Base-by-base conservation (phyloP, 2,113 vertebrate genomes). In the Phoenicopterus ruber region DNA sequence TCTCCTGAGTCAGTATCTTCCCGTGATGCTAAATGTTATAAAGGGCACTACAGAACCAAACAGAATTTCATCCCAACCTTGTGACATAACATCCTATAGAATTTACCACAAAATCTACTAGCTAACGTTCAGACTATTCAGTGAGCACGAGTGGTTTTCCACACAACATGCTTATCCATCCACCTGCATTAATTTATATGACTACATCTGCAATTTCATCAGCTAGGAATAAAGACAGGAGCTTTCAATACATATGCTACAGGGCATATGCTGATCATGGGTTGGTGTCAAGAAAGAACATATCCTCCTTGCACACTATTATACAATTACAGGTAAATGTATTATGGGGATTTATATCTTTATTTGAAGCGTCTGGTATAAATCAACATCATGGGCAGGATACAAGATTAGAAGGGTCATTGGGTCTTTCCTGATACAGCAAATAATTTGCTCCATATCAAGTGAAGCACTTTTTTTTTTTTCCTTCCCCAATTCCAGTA, bases 381-480 rank as follows among this genome's bases (percentile, higher is more conserved):
- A 96, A 96, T 97, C 95, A 93, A 86, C 86, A 59, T 69, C 2
- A 1, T 28, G 7, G 71, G 67, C 87, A 95, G 95, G 90, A 96
- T 95, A 95, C 95, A 78, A 95, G 93, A 90, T 92, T 94, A 94
- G 94, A 96, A 95, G 55, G 93, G 78, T 90, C 92, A 92, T 73
- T 92, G 93, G 90, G 92, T 95, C 93, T 96, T 94, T 92, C 85
- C 87, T 93, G 85, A 94, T 83, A 92, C 61, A 93, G 79, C 84
- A 87, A 96, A 95, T 90, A 76, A 91, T 79, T 85, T 78, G 79
- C 9, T 88, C 57, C 3, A 0, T 87, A 92, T 84, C 67, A 89
- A 86, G 65, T 2, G 7, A 93, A 91, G 49, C 18, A 5, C 38
- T 74, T 95, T 61, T 76, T 78, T 59, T 55, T 67, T 57, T 86